Percentiles rank a stretch among this genome's conserved stretches.
These are phyloP conservation scores for Perizoma flavofasciatum DNA, from an alignment of 2,888 invertebrate genomes.

Conservation along the genomic window DNA sequence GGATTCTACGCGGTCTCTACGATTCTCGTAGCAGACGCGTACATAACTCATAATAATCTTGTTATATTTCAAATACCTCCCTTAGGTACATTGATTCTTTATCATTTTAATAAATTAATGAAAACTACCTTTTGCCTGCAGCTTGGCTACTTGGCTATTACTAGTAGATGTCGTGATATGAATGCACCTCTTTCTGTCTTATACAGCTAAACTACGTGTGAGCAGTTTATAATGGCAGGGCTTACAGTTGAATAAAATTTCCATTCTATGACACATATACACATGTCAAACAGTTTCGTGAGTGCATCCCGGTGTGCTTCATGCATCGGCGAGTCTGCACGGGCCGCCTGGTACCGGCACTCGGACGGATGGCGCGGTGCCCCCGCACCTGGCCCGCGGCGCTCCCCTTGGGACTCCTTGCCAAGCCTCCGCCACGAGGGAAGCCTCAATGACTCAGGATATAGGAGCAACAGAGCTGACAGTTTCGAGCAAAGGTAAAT, in stretches of 20 bases:
- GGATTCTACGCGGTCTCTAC: constrained; percentile 26
- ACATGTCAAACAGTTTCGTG: constrained; percentile 67
- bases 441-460: constrained; percentile 94
- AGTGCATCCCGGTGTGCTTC: constrained; percentile 90
- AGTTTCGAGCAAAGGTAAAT: constrained; percentile 93
- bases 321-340: constrained; percentile 94
- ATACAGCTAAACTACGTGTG: too few relatives aligned
- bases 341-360: constrained; percentile 95
- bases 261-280: constrained; percentile 5
- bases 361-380: constrained; percentile 92
- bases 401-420: constrained; percentile 94
- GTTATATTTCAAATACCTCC: background rate
- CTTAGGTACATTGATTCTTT: too few relatives aligned
- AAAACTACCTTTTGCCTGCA: too few relatives aligned
- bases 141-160: too few relatives aligned
- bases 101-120: too few relatives aligned
- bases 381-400: constrained; percentile 85
- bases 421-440: constrained; percentile 93
- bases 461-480: constrained; percentile 93
- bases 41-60: background rate
- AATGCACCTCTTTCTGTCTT: too few relatives aligned
- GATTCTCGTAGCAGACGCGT: constrained; percentile 22
- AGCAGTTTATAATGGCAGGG: background rate
- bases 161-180: too few relatives aligned
- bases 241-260: background rate